Percentiles rank a stretch among this genome's conserved stretches.
These are phyloP conservation scores for Terrapene triunguis DNA, from an alignment of 2,113 vertebrate species.

Conservation along the genomic window DNA sequence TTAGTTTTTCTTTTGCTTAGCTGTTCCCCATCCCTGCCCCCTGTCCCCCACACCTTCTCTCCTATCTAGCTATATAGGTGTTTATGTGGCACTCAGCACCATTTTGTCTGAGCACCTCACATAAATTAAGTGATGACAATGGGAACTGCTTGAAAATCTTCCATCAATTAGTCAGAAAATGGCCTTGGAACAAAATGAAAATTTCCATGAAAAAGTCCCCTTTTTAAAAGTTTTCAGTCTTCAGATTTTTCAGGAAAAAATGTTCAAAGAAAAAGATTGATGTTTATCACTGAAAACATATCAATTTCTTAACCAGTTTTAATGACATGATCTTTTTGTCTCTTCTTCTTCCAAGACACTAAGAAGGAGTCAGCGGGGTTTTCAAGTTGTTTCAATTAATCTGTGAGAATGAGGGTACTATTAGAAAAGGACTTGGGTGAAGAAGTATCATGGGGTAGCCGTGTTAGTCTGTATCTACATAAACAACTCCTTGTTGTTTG, in stretches of 20 bases:
- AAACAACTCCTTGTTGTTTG: no score
- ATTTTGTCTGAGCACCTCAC: background rate
- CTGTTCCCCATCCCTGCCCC: background rate
- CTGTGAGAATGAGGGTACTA: background rate
- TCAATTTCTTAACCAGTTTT: background rate
- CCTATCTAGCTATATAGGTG: background rate
- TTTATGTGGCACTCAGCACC: background rate
- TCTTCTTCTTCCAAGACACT: background rate
- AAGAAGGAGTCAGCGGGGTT: background rate
- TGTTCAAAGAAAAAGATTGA: accelerated
- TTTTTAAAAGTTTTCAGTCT: background rate
- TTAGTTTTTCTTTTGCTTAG: accelerated
- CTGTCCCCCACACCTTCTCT: background rate
- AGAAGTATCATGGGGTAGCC: background rate
- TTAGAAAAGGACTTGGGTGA: background rate
- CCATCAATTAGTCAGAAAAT: background rate
- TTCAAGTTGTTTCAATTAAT: background rate
- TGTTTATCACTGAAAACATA: background rate
- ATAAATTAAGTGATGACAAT: background rate
- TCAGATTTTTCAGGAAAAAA: background rate
- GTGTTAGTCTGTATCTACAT: no score
- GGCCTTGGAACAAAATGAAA: accelerated
- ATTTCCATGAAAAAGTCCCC: background rate
- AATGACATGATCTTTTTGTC: accelerated
- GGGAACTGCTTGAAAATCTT: background rate